These are phyloP conservation scores for Bombus affinis DNA, from an alignment of 1,140 invertebrate genomes.

Conservation along the genomic window DNA sequence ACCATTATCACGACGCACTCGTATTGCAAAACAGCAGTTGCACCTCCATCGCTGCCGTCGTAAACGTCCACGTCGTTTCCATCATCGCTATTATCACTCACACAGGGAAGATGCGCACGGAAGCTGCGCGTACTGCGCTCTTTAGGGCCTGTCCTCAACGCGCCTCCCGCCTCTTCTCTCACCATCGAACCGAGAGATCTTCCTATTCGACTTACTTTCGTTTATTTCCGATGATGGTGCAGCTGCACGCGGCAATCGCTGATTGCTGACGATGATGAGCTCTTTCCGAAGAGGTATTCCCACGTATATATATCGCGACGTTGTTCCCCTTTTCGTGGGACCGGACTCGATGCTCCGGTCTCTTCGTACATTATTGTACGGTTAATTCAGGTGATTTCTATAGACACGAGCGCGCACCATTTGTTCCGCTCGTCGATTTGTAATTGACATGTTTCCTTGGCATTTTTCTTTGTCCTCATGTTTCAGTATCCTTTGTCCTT, in stretches of 20 bases:
- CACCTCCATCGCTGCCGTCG: slow-evolving; percentile 13
- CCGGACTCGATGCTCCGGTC: slow-evolving; percentile 29
- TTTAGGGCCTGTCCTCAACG: background rate
- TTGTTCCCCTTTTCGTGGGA: slow-evolving; percentile 53
- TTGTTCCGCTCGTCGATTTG: slow-evolving; percentile 32
- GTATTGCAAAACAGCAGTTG: slow-evolving; percentile 23
- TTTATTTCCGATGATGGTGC: slow-evolving; percentile 17
- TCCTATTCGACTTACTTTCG: slow-evolving; percentile 22
- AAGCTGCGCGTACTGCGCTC: background rate
- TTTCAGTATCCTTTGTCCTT: background rate
- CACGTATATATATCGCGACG: slow-evolving; percentile 46
- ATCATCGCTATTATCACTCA: slow-evolving; percentile 37
- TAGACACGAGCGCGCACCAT: background rate
- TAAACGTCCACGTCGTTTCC: slow-evolving; percentile 17
- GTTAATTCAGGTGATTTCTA: slow-evolving; percentile 53
- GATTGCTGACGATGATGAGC: slow-evolving; percentile 39
- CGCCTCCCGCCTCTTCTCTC: background rate
- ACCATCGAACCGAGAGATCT: background rate
- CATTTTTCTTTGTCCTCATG: background rate
- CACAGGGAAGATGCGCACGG: background rate
- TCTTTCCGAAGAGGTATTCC: slow-evolving; percentile 45
- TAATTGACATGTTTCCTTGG: background rate
- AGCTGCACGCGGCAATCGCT: background rate
- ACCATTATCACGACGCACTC: slow-evolving; percentile 24
- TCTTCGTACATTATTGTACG: slow-evolving; percentile 28